Evolutionary conservation across 2,888 invertebrate species (phyloP).

Genomic region (Agrochola circellaris): DNA sequence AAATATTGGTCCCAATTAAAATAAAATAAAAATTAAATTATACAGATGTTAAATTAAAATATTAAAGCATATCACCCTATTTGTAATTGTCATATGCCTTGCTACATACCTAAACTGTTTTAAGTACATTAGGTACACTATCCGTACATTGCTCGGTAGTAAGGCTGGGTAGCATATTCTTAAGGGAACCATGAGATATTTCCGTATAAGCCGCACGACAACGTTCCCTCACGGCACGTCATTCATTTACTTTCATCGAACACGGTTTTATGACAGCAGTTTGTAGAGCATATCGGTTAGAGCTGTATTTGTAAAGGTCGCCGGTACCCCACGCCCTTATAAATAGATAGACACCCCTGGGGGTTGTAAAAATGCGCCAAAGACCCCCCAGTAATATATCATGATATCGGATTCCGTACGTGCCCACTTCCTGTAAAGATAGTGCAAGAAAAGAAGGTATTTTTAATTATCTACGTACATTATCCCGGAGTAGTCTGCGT

Average conservation of each 20-base stretch:
- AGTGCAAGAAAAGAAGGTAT: conserved; percentile 72
- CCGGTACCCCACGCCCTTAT: conserved; percentile 73
- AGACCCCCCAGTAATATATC: conserved; percentile 83
- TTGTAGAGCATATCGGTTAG: conserved; percentile 84
- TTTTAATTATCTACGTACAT: conserved; percentile 75
- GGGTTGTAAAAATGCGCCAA: conserved; percentile 82
- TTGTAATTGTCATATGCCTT: too few species aligned
- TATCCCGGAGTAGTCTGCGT: conserved; percentile 56
- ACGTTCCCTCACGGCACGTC: conserved; percentile 66
- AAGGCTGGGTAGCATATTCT: conserved; percentile 5
- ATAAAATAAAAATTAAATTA: too few species aligned
- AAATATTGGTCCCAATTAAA: too few species aligned
- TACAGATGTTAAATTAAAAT: too few species aligned
- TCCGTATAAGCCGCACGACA: conserved; percentile 40
- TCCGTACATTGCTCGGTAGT: not conserved
- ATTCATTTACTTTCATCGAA: conserved; percentile 75
- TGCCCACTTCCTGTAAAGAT: conserved; percentile 71
- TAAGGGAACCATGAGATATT: conserved; percentile 12
- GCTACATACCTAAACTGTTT: not conserved
- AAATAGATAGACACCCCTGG: conserved; percentile 75
- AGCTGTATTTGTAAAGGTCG: conserved; percentile 86
- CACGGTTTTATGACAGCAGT: conserved; percentile 78
- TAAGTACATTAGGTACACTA: not conserved
- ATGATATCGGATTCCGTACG: conserved; percentile 84
- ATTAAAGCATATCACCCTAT: too few species aligned